A percentile compares a stretch with the other conserved stretches of the same genome.
phyloP scores from a whole-genome alignment of 2,888 invertebrate species.

The Epiblema foenella region DNA sequence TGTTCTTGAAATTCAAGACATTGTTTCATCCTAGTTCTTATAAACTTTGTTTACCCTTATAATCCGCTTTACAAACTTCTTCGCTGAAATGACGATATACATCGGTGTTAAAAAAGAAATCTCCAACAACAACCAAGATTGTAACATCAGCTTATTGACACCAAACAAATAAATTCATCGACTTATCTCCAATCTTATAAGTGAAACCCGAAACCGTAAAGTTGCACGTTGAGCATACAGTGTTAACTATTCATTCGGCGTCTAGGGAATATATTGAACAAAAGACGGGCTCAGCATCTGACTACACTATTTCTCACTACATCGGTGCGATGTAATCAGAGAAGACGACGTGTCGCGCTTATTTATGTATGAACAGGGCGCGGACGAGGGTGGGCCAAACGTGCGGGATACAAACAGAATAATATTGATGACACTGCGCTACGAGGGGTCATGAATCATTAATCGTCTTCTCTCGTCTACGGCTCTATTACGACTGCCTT shows the following conservation, averaged over 20 bases:
- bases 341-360: constrained; percentile 85
- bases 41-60: neutral
- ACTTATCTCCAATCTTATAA: constrained; percentile 80
- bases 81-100: constrained; percentile 47
- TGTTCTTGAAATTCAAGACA: neutral
- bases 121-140: constrained; percentile 73
- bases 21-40: neutral
- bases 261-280: constrained; percentile 81
- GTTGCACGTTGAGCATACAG: constrained; percentile 77
- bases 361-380: constrained; percentile 84
- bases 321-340: constrained; percentile 85
- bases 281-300: constrained; percentile 81
- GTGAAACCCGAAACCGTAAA: constrained; percentile 84
- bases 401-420: constrained; percentile 84
- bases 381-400: constrained; percentile 82
- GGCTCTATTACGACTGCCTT: constrained; percentile 83
- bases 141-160: constrained; percentile 80
- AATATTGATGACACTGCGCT: constrained; percentile 85
- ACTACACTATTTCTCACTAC: constrained; percentile 84
- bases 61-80: constrained; percentile 21
- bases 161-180: constrained; percentile 80
- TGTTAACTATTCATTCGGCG: constrained; percentile 81
- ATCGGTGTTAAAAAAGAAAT: constrained; percentile 65
- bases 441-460: constrained; percentile 85
- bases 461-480: constrained; percentile 82